Conservation (phyloP, 2,888 invertebrate genomes). For the Dryadula phaetusa region DNA sequence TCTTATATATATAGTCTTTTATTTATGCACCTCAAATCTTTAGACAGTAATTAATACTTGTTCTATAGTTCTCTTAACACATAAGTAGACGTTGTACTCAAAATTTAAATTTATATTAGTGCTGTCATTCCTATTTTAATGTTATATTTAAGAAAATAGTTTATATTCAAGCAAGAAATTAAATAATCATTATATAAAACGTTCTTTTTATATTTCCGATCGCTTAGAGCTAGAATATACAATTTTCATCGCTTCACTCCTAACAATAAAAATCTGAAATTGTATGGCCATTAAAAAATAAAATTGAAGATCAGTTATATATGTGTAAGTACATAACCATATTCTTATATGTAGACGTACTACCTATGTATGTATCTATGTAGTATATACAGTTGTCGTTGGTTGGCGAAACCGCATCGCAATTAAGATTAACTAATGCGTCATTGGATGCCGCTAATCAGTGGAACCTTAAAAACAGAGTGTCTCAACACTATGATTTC, state of each 20-base stretch:
- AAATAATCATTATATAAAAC: constrained; percentile 4
- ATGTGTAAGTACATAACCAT: no score
- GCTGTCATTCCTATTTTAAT: not conserved
- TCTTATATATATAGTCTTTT: not conserved
- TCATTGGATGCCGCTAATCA: no score
- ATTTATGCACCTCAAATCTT: not conserved
- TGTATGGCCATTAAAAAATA: not conserved
- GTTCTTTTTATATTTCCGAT: not conserved
- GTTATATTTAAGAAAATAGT: constrained; percentile 15
- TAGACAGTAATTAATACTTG: not conserved
- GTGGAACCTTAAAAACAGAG: no score
- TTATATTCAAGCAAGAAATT: constrained; percentile 19
- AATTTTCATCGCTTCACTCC: no score
- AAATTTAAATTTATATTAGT: constrained; percentile 17
- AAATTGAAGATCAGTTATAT: no score
- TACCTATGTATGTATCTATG: no score
- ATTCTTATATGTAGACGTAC: no score
- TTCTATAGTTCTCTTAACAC: constrained; percentile 9
- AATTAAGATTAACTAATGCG: no score
- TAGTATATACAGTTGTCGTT: no score
- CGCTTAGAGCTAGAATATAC: not conserved
- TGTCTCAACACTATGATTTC: no score
- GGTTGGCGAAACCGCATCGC: no score
- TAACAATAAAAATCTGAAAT: not conserved
- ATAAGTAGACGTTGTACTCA: not conserved